Conservation (phyloP, 1,140 invertebrate species). For the Diorhabda elongata region DNA sequence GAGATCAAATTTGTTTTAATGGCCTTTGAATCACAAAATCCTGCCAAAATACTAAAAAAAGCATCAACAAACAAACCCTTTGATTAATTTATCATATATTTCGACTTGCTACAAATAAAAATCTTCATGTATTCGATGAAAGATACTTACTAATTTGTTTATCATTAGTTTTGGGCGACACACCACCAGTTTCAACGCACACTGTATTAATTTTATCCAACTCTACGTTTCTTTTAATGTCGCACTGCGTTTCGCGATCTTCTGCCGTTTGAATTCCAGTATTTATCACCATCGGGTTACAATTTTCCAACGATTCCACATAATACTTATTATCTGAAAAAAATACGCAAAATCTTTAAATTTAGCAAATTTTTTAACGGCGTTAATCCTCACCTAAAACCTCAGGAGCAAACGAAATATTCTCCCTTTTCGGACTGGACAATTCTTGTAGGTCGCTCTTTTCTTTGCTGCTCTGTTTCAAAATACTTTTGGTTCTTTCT, state of each 20-base stretch:
- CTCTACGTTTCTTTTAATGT: slow-evolving; percentile 31
- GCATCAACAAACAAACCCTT: too few relatives aligned
- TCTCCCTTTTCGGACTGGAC: slow-evolving; percentile 41
- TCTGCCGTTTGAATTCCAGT: slow-evolving; percentile 7
- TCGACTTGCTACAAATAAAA: too few relatives aligned
- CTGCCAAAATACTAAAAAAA: too few relatives aligned
- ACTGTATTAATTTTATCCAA: slow-evolving; percentile 23
- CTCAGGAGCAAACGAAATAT: slow-evolving; percentile 41
- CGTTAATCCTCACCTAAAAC: slow-evolving; percentile 7
- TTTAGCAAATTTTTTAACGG: background rate
- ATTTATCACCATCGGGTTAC: slow-evolving; percentile 12
- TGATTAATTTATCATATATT: too few relatives aligned
- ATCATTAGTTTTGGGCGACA: slow-evolving; percentile 6
- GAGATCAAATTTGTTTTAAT: too few relatives aligned
- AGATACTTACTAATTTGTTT: slow-evolving; percentile 10
- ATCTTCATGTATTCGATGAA: too few relatives aligned
- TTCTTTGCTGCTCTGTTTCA: slow-evolving; percentile 45
- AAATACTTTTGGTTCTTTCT: slow-evolving; percentile 43
- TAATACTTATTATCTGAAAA: background rate
- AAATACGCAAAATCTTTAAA: background rate
- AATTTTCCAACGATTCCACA: background rate
- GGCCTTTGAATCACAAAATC: too few relatives aligned
- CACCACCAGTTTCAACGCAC: background rate
- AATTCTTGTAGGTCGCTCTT: slow-evolving; percentile 26
- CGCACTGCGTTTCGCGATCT: slow-evolving; percentile 28